Conservation (phyloP, 2,888 invertebrate species). For the Eristalinus sepulchralis region DNA sequence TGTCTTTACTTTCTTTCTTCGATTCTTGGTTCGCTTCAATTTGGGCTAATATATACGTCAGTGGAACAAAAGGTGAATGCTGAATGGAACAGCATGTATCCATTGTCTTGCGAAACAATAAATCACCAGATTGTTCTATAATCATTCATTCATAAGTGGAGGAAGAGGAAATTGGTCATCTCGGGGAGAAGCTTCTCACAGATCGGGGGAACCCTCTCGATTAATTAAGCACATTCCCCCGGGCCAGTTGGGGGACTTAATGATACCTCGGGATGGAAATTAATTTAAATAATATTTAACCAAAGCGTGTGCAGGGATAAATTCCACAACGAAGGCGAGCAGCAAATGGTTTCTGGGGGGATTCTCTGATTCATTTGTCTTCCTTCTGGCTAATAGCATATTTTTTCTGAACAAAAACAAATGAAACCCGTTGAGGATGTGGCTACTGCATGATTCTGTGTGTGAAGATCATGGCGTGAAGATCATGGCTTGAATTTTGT, state of each 20-base stretch:
- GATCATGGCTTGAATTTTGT: not conserved
- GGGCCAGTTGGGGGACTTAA: constrained; percentile 1
- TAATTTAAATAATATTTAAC: constrained; percentile 34
- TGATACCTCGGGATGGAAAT: constrained; percentile 22
- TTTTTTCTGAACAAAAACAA: constrained; percentile 15
- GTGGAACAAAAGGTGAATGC: not conserved
- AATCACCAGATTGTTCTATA: constrained; percentile 33
- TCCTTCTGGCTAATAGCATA: constrained; percentile 24
- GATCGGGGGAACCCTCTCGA: constrained; percentile 18
- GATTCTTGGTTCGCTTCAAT: not conserved
- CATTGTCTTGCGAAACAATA: constrained; percentile 28
- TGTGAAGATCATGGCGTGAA: not conserved
- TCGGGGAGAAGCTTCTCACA: constrained; percentile 8
- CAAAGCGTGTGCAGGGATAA: constrained; percentile 2
- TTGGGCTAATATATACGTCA: constrained; percentile 1
- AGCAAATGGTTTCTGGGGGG: not conserved
- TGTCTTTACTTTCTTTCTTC: not conserved
- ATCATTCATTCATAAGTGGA: constrained; percentile 25
- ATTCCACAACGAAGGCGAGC: constrained; percentile 4
- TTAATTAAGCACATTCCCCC: constrained; percentile 31
- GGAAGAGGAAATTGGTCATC: not conserved
- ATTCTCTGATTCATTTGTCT: constrained; percentile 33
- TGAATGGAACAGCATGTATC: constrained; percentile 38
- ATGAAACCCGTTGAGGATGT: constrained; percentile 9
- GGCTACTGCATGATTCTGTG: constrained; percentile 15